These are phyloP conservation scores for Trissolcus japonicus DNA, from an alignment of 2,888 invertebrate species.

Conservation along the genomic window DNA sequence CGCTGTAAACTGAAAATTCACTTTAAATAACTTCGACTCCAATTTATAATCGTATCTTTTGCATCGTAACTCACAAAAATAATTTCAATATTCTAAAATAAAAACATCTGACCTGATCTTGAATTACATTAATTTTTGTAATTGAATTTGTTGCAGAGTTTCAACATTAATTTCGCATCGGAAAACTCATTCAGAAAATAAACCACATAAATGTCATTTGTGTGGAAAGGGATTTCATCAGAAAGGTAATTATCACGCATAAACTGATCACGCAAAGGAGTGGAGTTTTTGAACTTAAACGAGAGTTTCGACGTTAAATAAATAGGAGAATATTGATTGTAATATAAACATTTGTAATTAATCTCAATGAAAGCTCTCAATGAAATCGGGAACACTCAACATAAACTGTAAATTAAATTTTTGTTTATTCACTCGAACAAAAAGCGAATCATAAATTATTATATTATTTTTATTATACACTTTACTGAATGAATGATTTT, in stretches of 20 bases:
- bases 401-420: too few species aligned
- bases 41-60: too few species aligned
- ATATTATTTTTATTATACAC: slow-evolving; percentile 10
- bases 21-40: too few species aligned
- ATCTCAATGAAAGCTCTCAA: neutral
- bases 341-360: slow-evolving; percentile 27
- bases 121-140: too few species aligned
- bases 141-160: slow-evolving; percentile 75
- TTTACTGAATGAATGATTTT: neutral
- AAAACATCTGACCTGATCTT: too few species aligned
- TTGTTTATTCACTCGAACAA: neutral
- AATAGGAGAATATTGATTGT: slow-evolving; percentile 30
- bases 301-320: slow-evolving; percentile 35
- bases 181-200: slow-evolving; percentile 85
- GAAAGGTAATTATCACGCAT: slow-evolving; percentile 79
- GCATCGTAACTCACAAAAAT: too few species aligned
- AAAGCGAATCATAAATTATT: neutral
- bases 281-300: slow-evolving; percentile 44
- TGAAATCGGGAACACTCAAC: neutral
- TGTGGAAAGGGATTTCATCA: slow-evolving; percentile 89
- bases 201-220: slow-evolving; percentile 84
- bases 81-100: too few species aligned
- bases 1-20: neutral
- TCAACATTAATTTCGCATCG: slow-evolving; percentile 88
- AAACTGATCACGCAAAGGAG: slow-evolving; percentile 53